Base-by-base conservation (phyloP, 2,113 vertebrate genomes). In the Sphyrna mokarran region DNA sequence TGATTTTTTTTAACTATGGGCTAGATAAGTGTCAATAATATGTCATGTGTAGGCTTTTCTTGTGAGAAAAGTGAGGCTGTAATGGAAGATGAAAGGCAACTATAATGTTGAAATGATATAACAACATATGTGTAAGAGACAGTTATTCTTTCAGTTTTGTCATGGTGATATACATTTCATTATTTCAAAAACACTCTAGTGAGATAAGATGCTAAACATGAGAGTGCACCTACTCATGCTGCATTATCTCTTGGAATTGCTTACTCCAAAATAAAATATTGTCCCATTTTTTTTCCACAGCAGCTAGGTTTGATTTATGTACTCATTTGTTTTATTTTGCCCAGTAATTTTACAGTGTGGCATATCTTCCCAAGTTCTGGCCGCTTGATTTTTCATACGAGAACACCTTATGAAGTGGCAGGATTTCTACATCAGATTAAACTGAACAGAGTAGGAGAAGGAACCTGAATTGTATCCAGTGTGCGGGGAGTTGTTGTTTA, bases 261-360 rank as follows among this genome's bases (percentile, higher is more conserved):
- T 72, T 72, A 72, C 40, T 95, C 94, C 40, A 70, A 54, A 70
- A 72, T 76, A 29, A 76, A 95, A 48, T 68, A 43, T 70, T 95
- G 23, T 95, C 40, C 69, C n/a, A 86, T 72, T 48, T 95, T 95
- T 66, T 72, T 90, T 33, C 54, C 94, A 33, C 23, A 10, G 94
- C 43, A 48, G 68, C 10, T 14, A 16, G 68, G 37, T 76, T 95
- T 95, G 94, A 95, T 95, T 95, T 95, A 95, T 95, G 69, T 95
- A 95, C 94, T 95, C 94, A 95, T 95, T 95, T 95, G 94, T 72
- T 95, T 95, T 95, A 72, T 95, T 72, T 95, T 18, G 26, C 68
- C 69, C 37, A 54, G 94, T 95, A 95, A 95, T 95, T 95, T 95
- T 76, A 95, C 94, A 95, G 69, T 72, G 37, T 95, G 94, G 94